Evolutionary conservation across 2,888 invertebrate species (phyloP), one percentile per base, ranked within the genome.

Genomic region (Aphrophora alni): DNA sequence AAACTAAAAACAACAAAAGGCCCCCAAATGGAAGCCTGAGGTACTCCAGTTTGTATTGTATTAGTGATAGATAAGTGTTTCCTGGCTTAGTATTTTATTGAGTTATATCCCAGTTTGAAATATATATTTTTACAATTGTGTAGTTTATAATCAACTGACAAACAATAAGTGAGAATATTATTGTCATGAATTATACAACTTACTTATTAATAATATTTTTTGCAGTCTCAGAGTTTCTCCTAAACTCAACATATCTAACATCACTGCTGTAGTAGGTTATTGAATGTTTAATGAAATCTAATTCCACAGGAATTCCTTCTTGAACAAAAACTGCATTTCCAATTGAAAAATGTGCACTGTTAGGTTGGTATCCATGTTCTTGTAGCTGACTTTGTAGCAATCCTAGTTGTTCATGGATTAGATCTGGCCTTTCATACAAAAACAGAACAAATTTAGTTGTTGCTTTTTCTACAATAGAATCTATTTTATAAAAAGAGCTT

Each of bases 241-340:
- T 75, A 79, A 84, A 85, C 73, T 85, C 78, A 0, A 85, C 70
- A 17, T 74, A 71, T 8, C 81, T 76, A 8, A 85, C 77, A 68
- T 84, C 83, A 38, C 80, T 80, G 7, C 73, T 59, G 79, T 85
- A 84, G 24, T 83, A 75, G 0, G 77, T 79, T 71, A 79, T 75
- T 0, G 83, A 82, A 25, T 44, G 73, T 8, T 78, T 71, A 38
- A 78, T 82, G 71, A 82, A 85, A 10, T 68, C 33, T 14, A n/a
- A 59, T 28, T 21, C 69, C 1, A 85, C 77, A 24, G 69, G 75
- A 38, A 72, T 81, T 17, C 79, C 82, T 27, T 81, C 71, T 38
- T 84, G 83, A 17, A 84, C 38, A 73, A 85, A 85, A 24, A 85
- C 38, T 3, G 84, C 84, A 68, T 82, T 83, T 4, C 83, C 85